Conservation (phyloP, 2,888 invertebrate genomes). For the Beris morrisii region DNA sequence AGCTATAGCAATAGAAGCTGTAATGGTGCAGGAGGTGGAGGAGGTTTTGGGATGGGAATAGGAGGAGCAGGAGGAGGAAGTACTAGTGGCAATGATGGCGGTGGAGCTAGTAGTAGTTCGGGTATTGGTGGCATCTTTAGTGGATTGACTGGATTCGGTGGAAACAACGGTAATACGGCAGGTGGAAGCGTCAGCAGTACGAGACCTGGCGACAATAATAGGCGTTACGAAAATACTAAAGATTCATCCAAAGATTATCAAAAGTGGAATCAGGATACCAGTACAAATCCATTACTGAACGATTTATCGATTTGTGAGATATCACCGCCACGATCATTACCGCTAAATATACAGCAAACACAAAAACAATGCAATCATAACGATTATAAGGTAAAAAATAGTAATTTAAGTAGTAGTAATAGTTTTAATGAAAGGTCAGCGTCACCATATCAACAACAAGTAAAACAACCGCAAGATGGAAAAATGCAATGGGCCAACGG, state of each 20-base stretch:
- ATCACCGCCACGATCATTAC: constrained; percentile 2
- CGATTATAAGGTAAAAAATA: constrained; percentile 34
- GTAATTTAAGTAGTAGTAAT: constrained; percentile 34
- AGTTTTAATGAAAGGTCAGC: constrained; percentile 18
- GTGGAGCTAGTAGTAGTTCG: constrained; percentile 9
- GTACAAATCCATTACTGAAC: constrained; percentile 25
- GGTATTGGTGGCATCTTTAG: constrained; percentile 27
- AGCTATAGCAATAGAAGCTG: constrained; percentile 48
- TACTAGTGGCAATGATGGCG: constrained; percentile 15
- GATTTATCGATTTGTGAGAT: constrained; percentile 20
- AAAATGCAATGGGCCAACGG: constrained; percentile 12
- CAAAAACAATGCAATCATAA: constrained; percentile 36
- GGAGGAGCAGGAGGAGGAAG: background rate
- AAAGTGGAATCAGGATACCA: constrained; percentile 28
- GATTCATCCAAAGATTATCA: constrained; percentile 32
- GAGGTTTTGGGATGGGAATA: background rate
- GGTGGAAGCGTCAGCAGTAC: background rate
- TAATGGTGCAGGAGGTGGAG: constrained; percentile 40
- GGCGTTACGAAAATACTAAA: background rate
- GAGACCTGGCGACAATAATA: constrained; percentile 1
- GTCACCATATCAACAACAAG: constrained; percentile 26
- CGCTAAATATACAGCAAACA: constrained; percentile 25
- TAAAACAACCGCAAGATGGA: constrained; percentile 35
- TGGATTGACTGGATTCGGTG: constrained; percentile 13
- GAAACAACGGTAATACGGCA: background rate